Percentiles rank a stretch among this genome's conserved stretches.
These are phyloP conservation scores for Rallus limicola DNA, from an alignment of 2,113 vertebrate species.

Conservation along the genomic window DNA sequence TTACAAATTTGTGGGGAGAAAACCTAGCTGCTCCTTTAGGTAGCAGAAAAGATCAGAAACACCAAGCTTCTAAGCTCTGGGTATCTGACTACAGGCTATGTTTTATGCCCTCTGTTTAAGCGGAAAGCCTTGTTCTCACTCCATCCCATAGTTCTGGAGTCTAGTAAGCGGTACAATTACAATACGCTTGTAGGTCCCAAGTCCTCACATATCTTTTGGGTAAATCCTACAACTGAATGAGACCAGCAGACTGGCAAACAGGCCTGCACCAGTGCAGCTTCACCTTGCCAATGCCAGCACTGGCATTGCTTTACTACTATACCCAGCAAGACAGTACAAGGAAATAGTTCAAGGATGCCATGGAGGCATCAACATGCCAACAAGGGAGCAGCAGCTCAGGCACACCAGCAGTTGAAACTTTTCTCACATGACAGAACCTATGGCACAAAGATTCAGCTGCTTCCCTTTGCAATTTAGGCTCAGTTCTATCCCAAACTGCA, in stretches of 20 bases:
- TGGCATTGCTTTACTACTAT: neutral
- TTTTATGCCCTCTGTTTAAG: neutral
- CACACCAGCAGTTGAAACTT: neutral
- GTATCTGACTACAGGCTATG: neutral
- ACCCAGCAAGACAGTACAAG: neutral
- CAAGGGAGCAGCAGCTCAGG: neutral
- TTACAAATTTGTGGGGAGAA: neutral
- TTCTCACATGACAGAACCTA: neutral
- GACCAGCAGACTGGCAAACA: neutral
- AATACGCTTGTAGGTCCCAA: neutral
- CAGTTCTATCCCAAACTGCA: neutral
- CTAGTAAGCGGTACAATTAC: neutral
- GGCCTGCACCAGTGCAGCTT: too few species aligned
- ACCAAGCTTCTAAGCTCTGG: neutral
- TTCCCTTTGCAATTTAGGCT: neutral
- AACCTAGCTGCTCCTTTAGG: neutral
- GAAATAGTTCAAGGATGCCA: neutral
- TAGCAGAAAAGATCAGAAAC: neutral
- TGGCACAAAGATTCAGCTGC: neutral
- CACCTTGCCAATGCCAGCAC: accelerated
- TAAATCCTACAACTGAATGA: neutral
- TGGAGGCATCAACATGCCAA: accelerated
- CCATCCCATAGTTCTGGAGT: neutral
- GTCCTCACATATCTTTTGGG: neutral
- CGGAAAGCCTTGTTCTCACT: neutral